Evolutionary conservation across 2,113 vertebrate genomes (phyloP), one percentile per base, ranked within the genome.

Genomic region (Oreochromis aureus): DNA sequence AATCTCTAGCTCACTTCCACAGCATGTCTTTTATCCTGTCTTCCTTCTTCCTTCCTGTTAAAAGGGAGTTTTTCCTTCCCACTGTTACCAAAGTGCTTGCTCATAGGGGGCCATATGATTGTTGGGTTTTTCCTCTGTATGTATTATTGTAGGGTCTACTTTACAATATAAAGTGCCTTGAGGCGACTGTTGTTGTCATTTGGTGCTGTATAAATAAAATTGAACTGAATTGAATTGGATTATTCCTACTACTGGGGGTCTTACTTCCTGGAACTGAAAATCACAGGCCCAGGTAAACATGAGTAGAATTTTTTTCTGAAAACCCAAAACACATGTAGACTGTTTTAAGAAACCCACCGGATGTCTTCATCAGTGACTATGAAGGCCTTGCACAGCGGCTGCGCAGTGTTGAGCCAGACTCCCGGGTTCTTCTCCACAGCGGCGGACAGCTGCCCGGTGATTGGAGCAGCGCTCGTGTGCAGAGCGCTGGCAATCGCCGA

Each of bases 361-460:
- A 99, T 99, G 91, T 99, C 99, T 87, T 99, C 99, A 16, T 99
- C 99, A 0, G 99, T 99, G 93, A 99, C 99, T 85, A 99, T 98
- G 91, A 99, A 99, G 9, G 98, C 98, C 91, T 99, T 99, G 96
- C 99, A 99, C 36, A 99, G 98, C 0, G 99, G 99, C 95, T 99
- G 99, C 0, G 98, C 94, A 0, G 99, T 99, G 95, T 99, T 99
- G 2, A 99, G 97, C 99, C 99, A 99, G 0, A 99, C 98, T 0
- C 98, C 99, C 0, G 99, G 99, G 90, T 99, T 99, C 96, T 99
- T 99, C 95, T 99, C 99, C 58, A 99, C 99, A 0, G 98, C 99
- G 0, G 98, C 99, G 0, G 99, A 99, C 22, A 99, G 97, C 95
- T 99, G 99, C 1, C 99, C 99, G 0, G 99, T 99, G 95, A 99